A percentile compares a stretch with the other conserved stretches of the same genome.
Conservation (phyloP, 2,888 invertebrate species). For the Athalia rosae region DNA sequence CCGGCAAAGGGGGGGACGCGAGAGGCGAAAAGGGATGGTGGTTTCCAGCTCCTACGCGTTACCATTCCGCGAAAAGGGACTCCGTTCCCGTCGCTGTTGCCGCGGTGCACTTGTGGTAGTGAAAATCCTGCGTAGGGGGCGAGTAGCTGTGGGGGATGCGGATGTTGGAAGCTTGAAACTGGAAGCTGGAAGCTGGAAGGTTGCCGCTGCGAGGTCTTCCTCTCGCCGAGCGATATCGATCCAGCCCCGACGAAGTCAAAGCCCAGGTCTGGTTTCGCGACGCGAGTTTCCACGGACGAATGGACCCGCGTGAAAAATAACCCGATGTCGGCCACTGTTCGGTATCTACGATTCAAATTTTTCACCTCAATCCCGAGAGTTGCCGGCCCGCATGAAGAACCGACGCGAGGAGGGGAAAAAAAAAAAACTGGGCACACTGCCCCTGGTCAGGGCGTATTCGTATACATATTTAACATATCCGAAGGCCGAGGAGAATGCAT, state of each 20-base stretch:
- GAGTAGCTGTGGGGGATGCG: constrained; percentile 24
- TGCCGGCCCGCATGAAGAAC: no score
- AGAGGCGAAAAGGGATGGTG: neutral
- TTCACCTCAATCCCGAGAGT: neutral
- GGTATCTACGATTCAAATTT: neutral
- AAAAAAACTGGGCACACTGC: no score
- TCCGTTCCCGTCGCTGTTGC: neutral
- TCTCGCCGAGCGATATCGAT: constrained; percentile 37
- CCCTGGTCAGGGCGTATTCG: no score
- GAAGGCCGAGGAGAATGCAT: no score
- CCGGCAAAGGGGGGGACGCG: neutral
- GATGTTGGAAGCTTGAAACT: constrained; percentile 17
- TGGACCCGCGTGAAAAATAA: neutral
- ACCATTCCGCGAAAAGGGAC: no score
- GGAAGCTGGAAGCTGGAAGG: constrained; percentile 12
- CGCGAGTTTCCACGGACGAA: constrained; percentile 31
- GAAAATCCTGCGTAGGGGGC: neutral
- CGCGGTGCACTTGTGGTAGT: constrained; percentile 24
- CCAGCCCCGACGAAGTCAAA: constrained; percentile 36
- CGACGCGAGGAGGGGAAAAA: no score
- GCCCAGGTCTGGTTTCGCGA: constrained; percentile 32
- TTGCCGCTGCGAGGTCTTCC: constrained; percentile 24
- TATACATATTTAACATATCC: no score
- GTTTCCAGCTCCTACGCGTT: no score
- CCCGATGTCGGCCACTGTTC: neutral